Conservation (phyloP, 2,888 invertebrate species). For the Fragum sueziense region DNA sequence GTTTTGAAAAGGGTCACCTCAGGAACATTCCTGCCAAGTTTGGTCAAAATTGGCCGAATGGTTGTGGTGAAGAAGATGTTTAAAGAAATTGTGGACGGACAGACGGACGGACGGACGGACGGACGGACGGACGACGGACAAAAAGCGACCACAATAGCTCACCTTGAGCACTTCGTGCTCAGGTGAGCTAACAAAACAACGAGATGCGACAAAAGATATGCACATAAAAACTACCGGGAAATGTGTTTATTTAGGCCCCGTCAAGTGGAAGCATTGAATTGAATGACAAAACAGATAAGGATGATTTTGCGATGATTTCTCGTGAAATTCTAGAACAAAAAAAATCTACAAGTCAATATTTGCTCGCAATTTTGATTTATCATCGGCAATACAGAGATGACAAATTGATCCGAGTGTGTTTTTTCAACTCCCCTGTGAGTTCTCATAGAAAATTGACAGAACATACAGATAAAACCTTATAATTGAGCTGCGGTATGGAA, state of each 20-base stretch:
- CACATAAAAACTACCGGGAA: conserved; percentile 37
- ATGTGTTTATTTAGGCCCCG: conserved; percentile 41
- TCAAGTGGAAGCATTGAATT: conserved; percentile 32
- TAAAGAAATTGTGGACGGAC: too few relatives aligned
- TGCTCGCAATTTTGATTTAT: conserved; percentile 33
- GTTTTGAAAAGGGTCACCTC: too few relatives aligned
- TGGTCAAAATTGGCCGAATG: too few relatives aligned
- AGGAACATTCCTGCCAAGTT: too few relatives aligned
- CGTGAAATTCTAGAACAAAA: conserved; percentile 45
- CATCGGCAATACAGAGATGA: conserved; percentile 15
- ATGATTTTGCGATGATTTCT: conserved; percentile 17
- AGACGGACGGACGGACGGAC: too few relatives aligned
- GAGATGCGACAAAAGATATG: conserved; percentile 54
- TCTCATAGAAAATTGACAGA: background rate
- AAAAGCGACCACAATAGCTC: too few relatives aligned
- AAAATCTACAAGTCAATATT: conserved; percentile 53
- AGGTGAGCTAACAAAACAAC: too few relatives aligned
- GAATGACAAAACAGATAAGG: conserved; percentile 47
- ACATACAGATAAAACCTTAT: background rate
- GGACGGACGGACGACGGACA: too few relatives aligned
- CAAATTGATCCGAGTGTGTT: conserved; percentile 15
- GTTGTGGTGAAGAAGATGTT: too few relatives aligned
- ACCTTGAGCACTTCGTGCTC: too few relatives aligned
- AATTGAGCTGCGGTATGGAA: too few relatives aligned
- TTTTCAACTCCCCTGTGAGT: conserved; percentile 3